A percentile compares a stretch with the other conserved stretches of the same genome.
These are phyloP conservation scores for Rhogogaster chlorosoma DNA, from an alignment of 2,888 invertebrate genomes.

Conservation along the genomic window DNA sequence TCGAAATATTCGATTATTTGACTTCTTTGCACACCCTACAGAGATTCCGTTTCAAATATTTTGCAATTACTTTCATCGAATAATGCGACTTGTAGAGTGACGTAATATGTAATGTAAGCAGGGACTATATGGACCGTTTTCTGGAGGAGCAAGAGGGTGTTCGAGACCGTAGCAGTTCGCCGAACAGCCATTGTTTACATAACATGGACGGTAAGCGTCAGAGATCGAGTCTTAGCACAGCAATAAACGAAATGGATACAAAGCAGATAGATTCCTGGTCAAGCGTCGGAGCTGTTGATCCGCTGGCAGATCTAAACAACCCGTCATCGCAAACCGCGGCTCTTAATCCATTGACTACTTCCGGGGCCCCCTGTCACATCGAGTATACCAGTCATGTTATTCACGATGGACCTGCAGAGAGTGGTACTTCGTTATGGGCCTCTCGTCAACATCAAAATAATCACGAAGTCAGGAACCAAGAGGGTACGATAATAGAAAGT, in stretches of 20 bases:
- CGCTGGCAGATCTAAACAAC: constrained; percentile 58
- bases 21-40: neutral
- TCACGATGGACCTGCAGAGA: constrained; percentile 55
- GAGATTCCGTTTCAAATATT: neutral
- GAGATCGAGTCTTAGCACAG: constrained; percentile 61
- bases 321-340: constrained; percentile 50
- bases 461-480: constrained; percentile 55
- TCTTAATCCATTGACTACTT: constrained; percentile 43
- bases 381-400: constrained; percentile 58
- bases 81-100: constrained; percentile 42
- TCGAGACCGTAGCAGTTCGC: constrained; percentile 86
- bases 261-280: constrained; percentile 73
- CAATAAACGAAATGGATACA: constrained; percentile 67
- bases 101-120: constrained; percentile 68
- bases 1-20: too few species aligned
- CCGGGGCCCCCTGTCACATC: constrained; percentile 53
- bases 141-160: constrained; percentile 90
- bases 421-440: constrained; percentile 48
- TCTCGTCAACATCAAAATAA: constrained; percentile 61
- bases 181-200: constrained; percentile 81
- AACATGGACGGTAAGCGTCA: constrained; percentile 74
- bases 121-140: constrained; percentile 96
- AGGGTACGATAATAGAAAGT: constrained; percentile 59
- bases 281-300: constrained; percentile 60
- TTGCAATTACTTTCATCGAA: neutral